Evolutionary conservation across 35 echinoderm and acorn worm species (phyloP).

Genomic region (Nesometra sesokonis): DNA sequence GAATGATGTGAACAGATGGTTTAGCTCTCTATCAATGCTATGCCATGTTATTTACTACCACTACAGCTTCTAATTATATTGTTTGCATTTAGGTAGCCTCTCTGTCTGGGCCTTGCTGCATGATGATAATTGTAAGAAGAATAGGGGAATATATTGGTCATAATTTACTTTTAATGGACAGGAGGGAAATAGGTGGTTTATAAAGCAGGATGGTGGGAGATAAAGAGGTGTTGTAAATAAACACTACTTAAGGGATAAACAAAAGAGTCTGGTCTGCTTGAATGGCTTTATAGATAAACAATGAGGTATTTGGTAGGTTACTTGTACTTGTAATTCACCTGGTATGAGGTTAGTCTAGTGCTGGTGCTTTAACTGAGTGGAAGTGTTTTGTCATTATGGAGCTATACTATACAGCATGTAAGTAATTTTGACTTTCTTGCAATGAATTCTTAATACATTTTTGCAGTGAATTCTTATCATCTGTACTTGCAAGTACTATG

Average conservation of each 20-base stretch:
- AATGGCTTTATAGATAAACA: not conserved
- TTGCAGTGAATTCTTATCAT: no score
- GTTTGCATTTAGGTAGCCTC: not conserved
- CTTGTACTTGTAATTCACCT: not conserved
- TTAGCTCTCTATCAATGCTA: not conserved
- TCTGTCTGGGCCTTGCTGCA: not conserved
- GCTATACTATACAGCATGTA: not conserved
- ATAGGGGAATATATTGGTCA: not conserved
- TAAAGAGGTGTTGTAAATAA: not conserved
- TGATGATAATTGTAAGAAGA: not conserved
- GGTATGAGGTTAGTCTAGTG: not conserved
- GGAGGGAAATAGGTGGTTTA: not conserved
- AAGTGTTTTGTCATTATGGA: not conserved
- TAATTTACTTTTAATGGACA: not conserved
- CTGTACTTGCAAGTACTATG: no score
- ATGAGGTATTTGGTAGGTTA: not conserved
- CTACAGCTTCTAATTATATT: not conserved
- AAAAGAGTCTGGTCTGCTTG: not conserved
- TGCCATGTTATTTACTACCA: not conserved
- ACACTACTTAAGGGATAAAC: not conserved
- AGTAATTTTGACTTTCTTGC: no score
- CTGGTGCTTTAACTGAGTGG: not conserved
- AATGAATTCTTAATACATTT: no score
- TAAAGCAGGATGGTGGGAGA: not conserved
- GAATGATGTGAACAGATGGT: not conserved